Evolutionary conservation across 2,888 invertebrate species (phyloP).

Genomic region (Cephalotes varians): DNA sequence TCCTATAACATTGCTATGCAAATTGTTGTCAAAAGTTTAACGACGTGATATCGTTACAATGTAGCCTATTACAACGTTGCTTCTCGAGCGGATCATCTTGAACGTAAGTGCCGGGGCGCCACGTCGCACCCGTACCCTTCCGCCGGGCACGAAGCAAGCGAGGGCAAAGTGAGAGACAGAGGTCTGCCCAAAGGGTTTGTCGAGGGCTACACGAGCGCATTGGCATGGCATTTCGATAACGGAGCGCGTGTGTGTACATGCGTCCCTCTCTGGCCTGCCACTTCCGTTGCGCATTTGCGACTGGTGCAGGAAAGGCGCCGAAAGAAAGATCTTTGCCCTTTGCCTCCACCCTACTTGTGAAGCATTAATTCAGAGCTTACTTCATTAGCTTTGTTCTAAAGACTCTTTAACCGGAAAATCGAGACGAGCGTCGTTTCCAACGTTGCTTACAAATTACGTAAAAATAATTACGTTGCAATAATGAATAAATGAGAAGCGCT

Average conservation of each 20-base stretch:
- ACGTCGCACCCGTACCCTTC: not conserved
- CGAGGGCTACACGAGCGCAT: slow-evolving; percentile 56
- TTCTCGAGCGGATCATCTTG: slow-evolving; percentile 43
- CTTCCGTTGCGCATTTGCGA: slow-evolving; percentile 20
- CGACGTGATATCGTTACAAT: slow-evolving; percentile 11
- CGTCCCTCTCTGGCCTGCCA: not conserved
- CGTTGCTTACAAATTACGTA: not conserved
- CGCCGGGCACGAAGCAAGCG: slow-evolving; percentile 42
- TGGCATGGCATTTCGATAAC: slow-evolving; percentile 52
- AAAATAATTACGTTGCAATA: not conserved
- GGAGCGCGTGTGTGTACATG: slow-evolving; percentile 9
- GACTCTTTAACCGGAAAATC: not conserved
- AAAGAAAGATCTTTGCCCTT: slow-evolving; percentile 33
- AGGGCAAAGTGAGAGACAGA: not conserved
- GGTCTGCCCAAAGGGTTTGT: slow-evolving; percentile 32
- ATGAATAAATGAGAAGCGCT: not conserved
- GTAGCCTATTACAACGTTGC: slow-evolving; percentile 8
- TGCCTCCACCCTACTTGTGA: slow-evolving; percentile 12
- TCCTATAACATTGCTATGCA: not conserved
- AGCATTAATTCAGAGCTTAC: slow-evolving; percentile 8
- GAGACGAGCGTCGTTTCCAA: not conserved
- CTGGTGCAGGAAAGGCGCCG: not conserved
- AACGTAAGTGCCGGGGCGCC: slow-evolving; percentile 31
- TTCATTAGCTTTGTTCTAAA: not conserved
- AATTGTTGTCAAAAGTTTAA: slow-evolving; percentile 25